Conservation (phyloP, 2,113 vertebrate genomes). For the Cyanoderma ruficeps region DNA sequence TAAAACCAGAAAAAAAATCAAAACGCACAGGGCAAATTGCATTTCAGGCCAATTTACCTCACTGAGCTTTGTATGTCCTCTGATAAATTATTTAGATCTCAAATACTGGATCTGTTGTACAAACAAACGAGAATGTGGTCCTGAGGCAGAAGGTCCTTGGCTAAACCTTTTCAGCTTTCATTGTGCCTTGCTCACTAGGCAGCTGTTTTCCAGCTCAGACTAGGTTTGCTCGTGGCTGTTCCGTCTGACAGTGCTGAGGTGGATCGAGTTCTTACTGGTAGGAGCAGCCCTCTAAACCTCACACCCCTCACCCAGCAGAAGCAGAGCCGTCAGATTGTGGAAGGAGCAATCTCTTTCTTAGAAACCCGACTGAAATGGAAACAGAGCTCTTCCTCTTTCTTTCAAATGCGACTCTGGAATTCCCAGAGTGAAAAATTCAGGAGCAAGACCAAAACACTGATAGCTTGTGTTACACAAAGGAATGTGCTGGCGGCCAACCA, state of each 20-base stretch:
- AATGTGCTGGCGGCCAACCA: not conserved
- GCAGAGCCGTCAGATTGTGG: not conserved
- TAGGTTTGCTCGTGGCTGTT: not conserved
- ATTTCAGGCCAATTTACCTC: not conserved
- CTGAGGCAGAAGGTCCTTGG: not conserved
- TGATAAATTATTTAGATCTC: not conserved
- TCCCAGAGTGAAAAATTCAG: conserved; percentile 23
- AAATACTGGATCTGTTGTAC: not conserved
- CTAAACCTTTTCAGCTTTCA: not conserved
- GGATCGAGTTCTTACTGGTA: not conserved
- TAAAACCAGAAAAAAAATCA: not conserved
- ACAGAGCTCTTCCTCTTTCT: not conserved
- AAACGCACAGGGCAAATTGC: not conserved
- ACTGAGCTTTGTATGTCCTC: not conserved
- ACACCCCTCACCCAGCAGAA: not conserved
- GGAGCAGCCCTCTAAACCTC: not conserved
- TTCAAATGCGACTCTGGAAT: not conserved
- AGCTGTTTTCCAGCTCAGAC: not conserved
- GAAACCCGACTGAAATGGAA: conserved; percentile 12
- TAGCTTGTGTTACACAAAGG: conserved; percentile 14
- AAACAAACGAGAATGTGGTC: not conserved
- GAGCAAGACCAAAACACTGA: not conserved
- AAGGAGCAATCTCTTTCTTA: not conserved
- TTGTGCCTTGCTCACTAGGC: not conserved
- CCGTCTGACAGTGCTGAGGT: not conserved